phyloP scores from a whole-genome alignment of 1,140 invertebrate species.

The Dufourea novaeangliae region DNA sequence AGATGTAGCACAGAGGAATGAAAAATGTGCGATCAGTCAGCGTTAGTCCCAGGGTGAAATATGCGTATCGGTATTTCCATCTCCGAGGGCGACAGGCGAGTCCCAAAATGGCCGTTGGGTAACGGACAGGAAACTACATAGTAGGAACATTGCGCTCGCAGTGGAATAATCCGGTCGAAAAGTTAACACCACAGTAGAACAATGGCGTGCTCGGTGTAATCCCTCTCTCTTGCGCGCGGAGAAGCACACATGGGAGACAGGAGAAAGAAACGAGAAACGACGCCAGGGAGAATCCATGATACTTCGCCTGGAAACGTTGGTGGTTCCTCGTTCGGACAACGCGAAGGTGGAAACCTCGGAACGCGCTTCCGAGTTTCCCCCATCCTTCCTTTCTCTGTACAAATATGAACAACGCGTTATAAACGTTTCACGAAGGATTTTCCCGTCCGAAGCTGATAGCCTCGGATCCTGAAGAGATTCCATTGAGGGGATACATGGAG shows the following conservation, averaged over 20 bases:
- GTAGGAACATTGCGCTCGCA: conserved; percentile 7
- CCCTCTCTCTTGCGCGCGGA: neutral
- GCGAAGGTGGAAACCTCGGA: conserved; percentile 1
- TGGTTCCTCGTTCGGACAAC: neutral
- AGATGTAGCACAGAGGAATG: no score
- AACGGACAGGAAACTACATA: conserved; percentile 32
- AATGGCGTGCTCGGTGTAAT: conserved; percentile 38
- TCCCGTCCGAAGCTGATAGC: neutral
- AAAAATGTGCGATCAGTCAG: neutral
- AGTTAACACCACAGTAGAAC: conserved; percentile 47
- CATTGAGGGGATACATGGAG: no score
- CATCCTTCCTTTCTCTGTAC: neutral
- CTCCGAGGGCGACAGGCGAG: neutral
- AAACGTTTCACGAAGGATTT: neutral
- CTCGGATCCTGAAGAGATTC: no score
- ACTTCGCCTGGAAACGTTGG: neutral
- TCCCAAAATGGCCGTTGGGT: conserved; percentile 19
- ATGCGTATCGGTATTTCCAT: neutral
- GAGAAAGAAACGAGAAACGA: conserved; percentile 21
- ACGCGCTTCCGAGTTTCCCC: conserved; percentile 13
- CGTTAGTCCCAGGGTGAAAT: neutral
- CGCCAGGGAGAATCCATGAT: conserved; percentile 13
- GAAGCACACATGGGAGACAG: neutral
- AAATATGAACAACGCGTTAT: conserved; percentile 31
- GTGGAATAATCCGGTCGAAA: conserved; percentile 50